Evolutionary conservation across 1,140 invertebrate species (phyloP), one percentile per base, ranked within the genome.

Genomic region (Trichonephila clavipes): DNA sequence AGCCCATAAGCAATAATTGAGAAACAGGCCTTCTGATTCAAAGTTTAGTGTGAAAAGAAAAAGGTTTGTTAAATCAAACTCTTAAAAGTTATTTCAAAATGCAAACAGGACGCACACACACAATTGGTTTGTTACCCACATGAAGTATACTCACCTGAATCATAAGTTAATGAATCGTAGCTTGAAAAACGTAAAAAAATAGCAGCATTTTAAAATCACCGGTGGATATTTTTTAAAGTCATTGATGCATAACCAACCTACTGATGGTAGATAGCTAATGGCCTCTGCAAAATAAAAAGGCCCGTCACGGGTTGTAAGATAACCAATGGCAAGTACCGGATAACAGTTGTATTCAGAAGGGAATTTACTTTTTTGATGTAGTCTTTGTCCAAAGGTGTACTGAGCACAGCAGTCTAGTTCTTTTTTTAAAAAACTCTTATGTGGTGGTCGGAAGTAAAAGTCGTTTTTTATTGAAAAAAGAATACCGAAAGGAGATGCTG

Each of bases 241-340:
- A 83, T 64, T 83, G 72, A 91, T 83, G 89, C 89, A 61, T 91
- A 77, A 14, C 4, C 7, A 58, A 81, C 58, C 24, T 66, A 90
- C 40, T 40, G 21, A 91, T n/a, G 72, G 72, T 34, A 28, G 24
- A 77, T 77, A 28, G 72, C 72, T 77, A 77, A 77, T 77, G 34
- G 72, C 34, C 19, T 77, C 24, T 34, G 34, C 28, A 77, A 40
- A 77, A 77, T 64, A 64, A 69, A 88, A 88, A 69, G 51, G 6
- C 24, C 28, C 61, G 61, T 91, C 77, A 91, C 77, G 89, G 18
- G 59, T 44, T 51, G 62, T 4, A 4, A 88, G 77, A 21, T 44
- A 64, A 83, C 89, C 89, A 91, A 91, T 91, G 34, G 77, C 59
- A 51, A 14, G 16, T 21, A 24, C 12, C 40, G 59, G 8, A 82